A percentile compares a stretch with the other conserved stretches of the same genome.
These are phyloP conservation scores for Pollimyrus isidori DNA, from an alignment of 2,113 vertebrate species.

Conservation along the genomic window DNA sequence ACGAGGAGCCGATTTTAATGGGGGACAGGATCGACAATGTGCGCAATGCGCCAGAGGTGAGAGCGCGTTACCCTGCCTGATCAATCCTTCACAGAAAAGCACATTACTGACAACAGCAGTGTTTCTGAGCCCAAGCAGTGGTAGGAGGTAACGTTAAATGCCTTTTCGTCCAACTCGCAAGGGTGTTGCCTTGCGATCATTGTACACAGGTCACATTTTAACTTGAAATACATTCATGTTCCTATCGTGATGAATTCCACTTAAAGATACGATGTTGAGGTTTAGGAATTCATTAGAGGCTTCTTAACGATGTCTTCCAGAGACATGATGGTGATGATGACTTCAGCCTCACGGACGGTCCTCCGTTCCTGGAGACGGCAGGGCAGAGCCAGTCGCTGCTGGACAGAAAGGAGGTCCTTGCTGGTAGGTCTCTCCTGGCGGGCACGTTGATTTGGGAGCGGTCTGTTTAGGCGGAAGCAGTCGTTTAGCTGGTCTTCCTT, in stretches of 20 bases:
- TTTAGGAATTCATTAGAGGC: background rate
- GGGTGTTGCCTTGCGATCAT: background rate
- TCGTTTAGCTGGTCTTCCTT: background rate
- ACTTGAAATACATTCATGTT: background rate
- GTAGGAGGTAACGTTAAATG: background rate
- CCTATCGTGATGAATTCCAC: background rate
- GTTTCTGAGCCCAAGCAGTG: background rate
- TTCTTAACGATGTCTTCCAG: constrained; percentile 7
- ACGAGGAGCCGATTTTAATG: background rate
- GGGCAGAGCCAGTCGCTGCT: constrained; percentile 57
- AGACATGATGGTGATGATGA: background rate
- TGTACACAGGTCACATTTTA: background rate
- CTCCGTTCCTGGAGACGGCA: too few species aligned
- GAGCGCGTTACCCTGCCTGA: background rate
- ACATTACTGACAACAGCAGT: background rate
- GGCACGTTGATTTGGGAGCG: background rate
- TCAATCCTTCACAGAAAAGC: background rate
- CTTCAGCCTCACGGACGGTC: background rate
- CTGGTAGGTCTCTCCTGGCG: constrained; percentile 47
- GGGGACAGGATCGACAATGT: background rate
- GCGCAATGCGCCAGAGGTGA: background rate
- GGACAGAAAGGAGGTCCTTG: constrained; percentile 76
- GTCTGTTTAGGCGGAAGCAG: background rate
- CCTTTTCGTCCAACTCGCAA: background rate
- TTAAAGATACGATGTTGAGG: background rate